A percentile compares a stretch with the other conserved stretches of the same genome.
These are phyloP conservation scores for Enteromius argenteus DNA, from an alignment of 2,797 vertebrate species.

Conservation along the genomic window DNA sequence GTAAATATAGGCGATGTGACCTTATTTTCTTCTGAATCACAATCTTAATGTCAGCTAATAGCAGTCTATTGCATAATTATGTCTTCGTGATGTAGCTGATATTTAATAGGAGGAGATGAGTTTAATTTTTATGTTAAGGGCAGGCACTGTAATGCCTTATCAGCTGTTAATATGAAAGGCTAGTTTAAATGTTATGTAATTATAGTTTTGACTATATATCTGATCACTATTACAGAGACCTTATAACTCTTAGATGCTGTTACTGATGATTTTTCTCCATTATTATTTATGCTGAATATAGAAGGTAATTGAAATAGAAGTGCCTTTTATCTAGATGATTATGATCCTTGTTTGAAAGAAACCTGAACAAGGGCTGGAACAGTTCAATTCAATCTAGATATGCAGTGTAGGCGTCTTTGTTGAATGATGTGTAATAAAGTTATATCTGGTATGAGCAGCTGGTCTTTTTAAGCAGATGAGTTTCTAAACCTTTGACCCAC, in stretches of 20 bases:
- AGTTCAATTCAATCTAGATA: not conserved
- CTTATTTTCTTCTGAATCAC: slow-evolving; percentile 1
- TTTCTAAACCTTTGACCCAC: slow-evolving; percentile 16
- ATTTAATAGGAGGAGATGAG: slow-evolving; percentile 30
- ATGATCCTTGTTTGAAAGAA: not conserved
- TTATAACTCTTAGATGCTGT: slow-evolving; percentile 15
- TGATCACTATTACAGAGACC: slow-evolving; percentile 32
- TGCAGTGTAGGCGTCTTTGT: not conserved
- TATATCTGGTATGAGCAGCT: slow-evolving; percentile 31
- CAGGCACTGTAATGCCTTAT: slow-evolving; percentile 27
- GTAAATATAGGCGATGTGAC: not conserved
- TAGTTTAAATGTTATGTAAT: slow-evolving; percentile 48
- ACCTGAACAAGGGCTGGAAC: not conserved
- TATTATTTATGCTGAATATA: not conserved
- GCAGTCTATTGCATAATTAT: slow-evolving; percentile 12
- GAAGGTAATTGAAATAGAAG: slow-evolving; percentile 38
- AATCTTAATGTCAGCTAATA: slow-evolving; percentile 20
- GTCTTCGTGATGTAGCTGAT: slow-evolving; percentile 11
- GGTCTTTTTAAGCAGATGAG: slow-evolving; percentile 4
- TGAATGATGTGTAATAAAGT: slow-evolving; percentile 25
- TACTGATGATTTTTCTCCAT: not conserved
- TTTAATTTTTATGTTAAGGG: slow-evolving; percentile 25
- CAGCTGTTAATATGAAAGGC: slow-evolving; percentile 23
- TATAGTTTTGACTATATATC: slow-evolving; percentile 42
- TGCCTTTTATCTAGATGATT: slow-evolving; percentile 2